Evolutionary conservation across 2,888 invertebrate genomes (phyloP), one percentile per base, ranked within the genome.

Genomic region (Scotopteryx bipunctaria): DNA sequence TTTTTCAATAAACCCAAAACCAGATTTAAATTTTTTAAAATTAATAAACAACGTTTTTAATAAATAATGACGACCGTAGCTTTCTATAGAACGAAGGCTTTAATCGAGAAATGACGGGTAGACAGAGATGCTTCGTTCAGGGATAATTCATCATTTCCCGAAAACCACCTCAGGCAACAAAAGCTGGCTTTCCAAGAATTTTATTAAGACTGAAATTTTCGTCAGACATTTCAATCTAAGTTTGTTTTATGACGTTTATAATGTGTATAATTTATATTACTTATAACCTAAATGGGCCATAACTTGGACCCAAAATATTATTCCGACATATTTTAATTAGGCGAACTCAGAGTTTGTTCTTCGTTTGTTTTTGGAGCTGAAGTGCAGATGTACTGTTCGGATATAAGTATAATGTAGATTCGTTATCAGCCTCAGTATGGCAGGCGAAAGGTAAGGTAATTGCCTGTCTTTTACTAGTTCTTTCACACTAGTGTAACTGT

Each of bases 271-370:
- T 56, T 58, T 55, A 57, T 55, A 53, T 49, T 54, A 42, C 52
- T 56, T 54, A 52, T 43, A 47, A 55, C 55, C 56, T 55, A 53
- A 49, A 62, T 60, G 40, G 43, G 44, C 44, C 38, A 47, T 54
- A 62, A 63, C 57, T 62, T 59, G 52, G 50, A 52, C 58, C 56
- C 61, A 57, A 61, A 66, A 64, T 63, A 62, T 63, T 64, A 59
- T 64, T 59, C 53, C 45, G 42, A 61, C 59, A 60, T 62, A 59
- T 65, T 66, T 56, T 63, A 61, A 64, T 61, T 59, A 66, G 54
- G 46, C 40, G 9, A 43, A 49, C 35, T 48, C 14, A 40, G 38
- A 63, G 61, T 63, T 65, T 61, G 50, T 61, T 63, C 47, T 35
- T 37, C 42, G 59, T 60, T 61, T 59, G 48, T 33, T 48, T 57